A percentile compares a stretch with the other conserved stretches of the same genome.
These are phyloP conservation scores for Mustelus asterias DNA, from an alignment of 2,113 vertebrate genomes.

Conservation along the genomic window DNA sequence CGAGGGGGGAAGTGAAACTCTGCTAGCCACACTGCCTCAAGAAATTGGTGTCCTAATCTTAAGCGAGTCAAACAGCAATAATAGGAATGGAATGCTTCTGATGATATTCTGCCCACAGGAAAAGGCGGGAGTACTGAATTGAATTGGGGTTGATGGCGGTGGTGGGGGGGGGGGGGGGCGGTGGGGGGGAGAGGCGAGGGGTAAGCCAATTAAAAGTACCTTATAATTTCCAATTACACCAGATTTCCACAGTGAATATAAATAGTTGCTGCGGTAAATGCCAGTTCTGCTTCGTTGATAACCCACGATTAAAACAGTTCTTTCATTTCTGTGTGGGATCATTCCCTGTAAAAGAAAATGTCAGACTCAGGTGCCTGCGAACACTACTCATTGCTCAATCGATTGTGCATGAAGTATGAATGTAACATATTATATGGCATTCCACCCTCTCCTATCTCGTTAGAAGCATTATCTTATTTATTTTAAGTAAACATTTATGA, in stretches of 20 bases:
- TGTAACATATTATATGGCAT: not conserved
- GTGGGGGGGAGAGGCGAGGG: not conserved
- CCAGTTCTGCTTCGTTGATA: not conserved
- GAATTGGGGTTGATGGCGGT: not conserved
- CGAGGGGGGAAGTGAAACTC: slow-evolving; percentile 2
- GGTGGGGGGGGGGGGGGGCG: not conserved
- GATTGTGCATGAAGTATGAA: not conserved
- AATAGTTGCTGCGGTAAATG: not conserved
- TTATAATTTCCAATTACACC: not conserved
- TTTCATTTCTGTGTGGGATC: not conserved
- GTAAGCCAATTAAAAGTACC: not conserved
- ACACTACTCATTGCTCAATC: not conserved
- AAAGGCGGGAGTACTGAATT: not conserved
- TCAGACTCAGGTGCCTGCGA: not conserved
- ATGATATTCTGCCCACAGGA: not conserved
- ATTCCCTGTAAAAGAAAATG: not conserved
- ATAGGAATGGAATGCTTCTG: not conserved
- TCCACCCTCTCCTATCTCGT: not conserved
- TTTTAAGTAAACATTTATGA: not conserved
- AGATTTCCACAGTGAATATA: not conserved
- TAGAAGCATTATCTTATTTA: slow-evolving; percentile 8
- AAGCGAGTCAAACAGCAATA: not conserved
- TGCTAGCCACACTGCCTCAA: too few species aligned
- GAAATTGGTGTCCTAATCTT: not conserved
- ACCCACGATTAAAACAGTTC: not conserved